Percentiles rank a stretch among this genome's conserved stretches.
phyloP scores from a whole-genome alignment of 1,140 invertebrate species.

The Ceratina japonica region DNA sequence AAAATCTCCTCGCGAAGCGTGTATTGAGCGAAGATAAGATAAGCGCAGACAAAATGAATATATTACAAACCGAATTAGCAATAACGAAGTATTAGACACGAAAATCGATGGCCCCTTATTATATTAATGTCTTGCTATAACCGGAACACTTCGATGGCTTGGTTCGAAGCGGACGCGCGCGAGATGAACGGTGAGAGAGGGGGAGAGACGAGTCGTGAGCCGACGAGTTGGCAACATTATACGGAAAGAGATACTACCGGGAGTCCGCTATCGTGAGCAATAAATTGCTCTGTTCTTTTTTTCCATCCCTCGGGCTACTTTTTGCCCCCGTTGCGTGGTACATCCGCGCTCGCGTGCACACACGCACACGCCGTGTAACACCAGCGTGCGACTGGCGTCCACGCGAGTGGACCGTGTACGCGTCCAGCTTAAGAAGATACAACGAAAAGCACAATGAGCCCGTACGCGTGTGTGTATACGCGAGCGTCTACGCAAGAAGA shows the following conservation, averaged over 20 bases:
- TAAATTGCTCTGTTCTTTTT: constrained; percentile 63
- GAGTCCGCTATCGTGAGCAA: constrained; percentile 61
- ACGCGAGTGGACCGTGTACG: not conserved
- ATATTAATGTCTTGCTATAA: not conserved
- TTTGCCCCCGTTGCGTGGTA: constrained; percentile 55
- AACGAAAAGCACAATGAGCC: constrained; percentile 59
- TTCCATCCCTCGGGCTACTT: constrained; percentile 58
- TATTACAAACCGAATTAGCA: no score
- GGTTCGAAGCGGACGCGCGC: no score
- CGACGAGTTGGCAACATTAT: constrained; percentile 49
- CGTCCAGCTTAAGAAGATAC: constrained; percentile 47
- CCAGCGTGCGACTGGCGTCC: not conserved
- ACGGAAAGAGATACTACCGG: constrained; percentile 63
- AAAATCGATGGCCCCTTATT: constrained; percentile 2
- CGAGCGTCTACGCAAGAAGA: constrained; percentile 64
- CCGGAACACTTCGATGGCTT: constrained; percentile 2
- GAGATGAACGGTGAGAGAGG: not conserved
- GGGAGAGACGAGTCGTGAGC: not conserved
- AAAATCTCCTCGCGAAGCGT: no score
- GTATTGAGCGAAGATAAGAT: no score
- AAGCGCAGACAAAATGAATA: no score
- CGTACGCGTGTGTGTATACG: constrained; percentile 21
- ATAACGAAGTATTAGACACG: not conserved
- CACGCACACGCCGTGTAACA: not conserved
- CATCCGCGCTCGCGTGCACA: not conserved